Percentiles rank a stretch among this genome's conserved stretches.
Conservation (phyloP, 1,140 invertebrate genomes). For the Nasonia longicornis region DNA sequence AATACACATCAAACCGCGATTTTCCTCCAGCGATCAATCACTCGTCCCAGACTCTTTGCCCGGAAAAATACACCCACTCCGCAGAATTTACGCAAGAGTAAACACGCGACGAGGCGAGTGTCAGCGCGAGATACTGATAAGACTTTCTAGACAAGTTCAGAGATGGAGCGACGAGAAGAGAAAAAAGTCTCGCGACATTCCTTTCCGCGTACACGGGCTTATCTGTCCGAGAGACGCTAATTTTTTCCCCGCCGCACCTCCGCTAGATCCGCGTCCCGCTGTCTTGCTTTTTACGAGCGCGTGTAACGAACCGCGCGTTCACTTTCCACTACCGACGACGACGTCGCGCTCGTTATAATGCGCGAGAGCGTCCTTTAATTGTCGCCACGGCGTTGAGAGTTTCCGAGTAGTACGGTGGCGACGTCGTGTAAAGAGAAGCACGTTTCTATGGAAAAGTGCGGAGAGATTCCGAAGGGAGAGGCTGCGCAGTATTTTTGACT, state of each 20-base stretch:
- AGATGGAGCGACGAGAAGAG: neutral
- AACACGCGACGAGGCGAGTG: neutral
- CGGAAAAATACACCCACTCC: neutral
- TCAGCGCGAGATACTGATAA: constrained; percentile 18
- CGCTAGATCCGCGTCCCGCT: constrained; percentile 11
- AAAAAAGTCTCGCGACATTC: constrained; percentile 20
- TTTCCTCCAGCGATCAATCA: too few relatives aligned
- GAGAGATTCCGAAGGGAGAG: neutral
- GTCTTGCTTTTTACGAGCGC: constrained; percentile 32
- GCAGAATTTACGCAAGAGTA: neutral
- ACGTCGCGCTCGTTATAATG: constrained; percentile 29
- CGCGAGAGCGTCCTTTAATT: constrained; percentile 26
- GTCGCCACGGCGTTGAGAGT: neutral
- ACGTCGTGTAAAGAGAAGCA: neutral
- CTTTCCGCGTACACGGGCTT: constrained; percentile 12
- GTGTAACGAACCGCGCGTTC: constrained; percentile 35
- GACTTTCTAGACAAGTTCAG: constrained; percentile 40
- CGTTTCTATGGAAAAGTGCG: neutral
- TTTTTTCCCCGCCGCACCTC: constrained; percentile 10
- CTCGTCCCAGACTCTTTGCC: neutral
- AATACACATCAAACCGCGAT: too few relatives aligned
- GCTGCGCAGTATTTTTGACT: neutral
- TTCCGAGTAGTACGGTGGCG: constrained; percentile 13
- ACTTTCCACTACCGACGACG: neutral
- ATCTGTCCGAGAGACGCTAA: constrained; percentile 5